These are phyloP conservation scores for Agelastica alni DNA, from an alignment of 2,888 invertebrate species.

Conservation along the genomic window DNA sequence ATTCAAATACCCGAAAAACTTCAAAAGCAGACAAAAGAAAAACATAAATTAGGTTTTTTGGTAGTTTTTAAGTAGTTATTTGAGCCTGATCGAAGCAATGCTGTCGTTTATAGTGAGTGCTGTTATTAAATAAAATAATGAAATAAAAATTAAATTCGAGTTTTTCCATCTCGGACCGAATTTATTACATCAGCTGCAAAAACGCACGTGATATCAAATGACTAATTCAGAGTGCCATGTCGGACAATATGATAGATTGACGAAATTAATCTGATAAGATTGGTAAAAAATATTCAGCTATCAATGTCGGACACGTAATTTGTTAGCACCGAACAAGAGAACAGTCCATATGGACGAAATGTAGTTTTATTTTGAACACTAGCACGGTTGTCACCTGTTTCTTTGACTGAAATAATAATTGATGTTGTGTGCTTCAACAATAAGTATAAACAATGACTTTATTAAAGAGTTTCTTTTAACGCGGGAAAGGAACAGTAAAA, in stretches of 20 bases:
- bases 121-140: no score
- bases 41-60: no score
- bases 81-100: no score
- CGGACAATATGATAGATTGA: slow-evolving; percentile 2
- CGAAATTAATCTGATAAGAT: slow-evolving; percentile 8
- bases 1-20: no score
- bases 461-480: no score
- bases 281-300: background rate
- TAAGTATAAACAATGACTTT: background rate
- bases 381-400: slow-evolving; percentile 1
- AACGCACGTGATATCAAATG: slow-evolving; percentile 2
- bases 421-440: background rate
- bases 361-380: slow-evolving; percentile 10
- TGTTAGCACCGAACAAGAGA: background rate
- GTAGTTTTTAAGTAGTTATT: no score
- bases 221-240: slow-evolving; percentile 1
- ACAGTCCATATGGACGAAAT: background rate
- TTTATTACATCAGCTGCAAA: no score
- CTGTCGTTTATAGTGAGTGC: no score
- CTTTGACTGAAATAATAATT: background rate
- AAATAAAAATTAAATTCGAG: no score
- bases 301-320: slow-evolving; percentile 4
- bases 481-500: no score
- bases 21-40: no score
- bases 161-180: no score